Evolutionary conservation across 1,140 invertebrate species (phyloP).

Genomic region (Lethocerus indicus): DNA sequence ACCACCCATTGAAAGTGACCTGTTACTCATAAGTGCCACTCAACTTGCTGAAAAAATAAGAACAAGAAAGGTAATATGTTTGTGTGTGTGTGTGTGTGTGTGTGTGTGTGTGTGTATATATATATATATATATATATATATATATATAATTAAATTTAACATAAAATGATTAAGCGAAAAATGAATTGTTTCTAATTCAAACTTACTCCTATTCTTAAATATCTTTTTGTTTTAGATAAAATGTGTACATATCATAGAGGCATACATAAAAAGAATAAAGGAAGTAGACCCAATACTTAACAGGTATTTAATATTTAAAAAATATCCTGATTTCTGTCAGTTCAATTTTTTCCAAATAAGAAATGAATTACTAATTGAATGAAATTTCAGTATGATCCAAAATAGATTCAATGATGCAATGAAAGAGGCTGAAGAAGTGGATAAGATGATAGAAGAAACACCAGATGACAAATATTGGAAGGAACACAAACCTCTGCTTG

Average conservation of each 20-base stretch:
- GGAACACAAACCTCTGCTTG: slow-evolving; percentile 49
- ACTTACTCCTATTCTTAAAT: not conserved
- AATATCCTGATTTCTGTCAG: too few relatives aligned
- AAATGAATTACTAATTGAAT: too few relatives aligned
- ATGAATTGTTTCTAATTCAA: not conserved
- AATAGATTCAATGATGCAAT: slow-evolving; percentile 44
- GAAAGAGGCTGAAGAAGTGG: slow-evolving; percentile 33
- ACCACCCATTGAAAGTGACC: slow-evolving; percentile 21
- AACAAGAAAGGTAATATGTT: slow-evolving; percentile 39
- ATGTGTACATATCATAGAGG: slow-evolving; percentile 38
- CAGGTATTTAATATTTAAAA: too few relatives aligned
- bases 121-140: too few relatives aligned
- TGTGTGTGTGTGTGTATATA: too few relatives aligned
- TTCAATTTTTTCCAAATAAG: too few relatives aligned
- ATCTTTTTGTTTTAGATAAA: slow-evolving; percentile 27
- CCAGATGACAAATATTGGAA: slow-evolving; percentile 26
- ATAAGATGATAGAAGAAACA: slow-evolving; percentile 24
- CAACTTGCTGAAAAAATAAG: slow-evolving; percentile 26
- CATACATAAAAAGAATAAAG: slow-evolving; percentile 42
- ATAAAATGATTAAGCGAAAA: too few relatives aligned
- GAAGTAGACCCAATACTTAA: slow-evolving; percentile 51
- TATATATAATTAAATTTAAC: too few relatives aligned
- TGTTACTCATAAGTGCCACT: slow-evolving; percentile 23
- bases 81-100: too few relatives aligned
- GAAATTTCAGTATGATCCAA: slow-evolving; percentile 39